Evolutionary conservation across 1,140 invertebrate genomes (phyloP).

Genomic region (Diabrotica virgifera): DNA sequence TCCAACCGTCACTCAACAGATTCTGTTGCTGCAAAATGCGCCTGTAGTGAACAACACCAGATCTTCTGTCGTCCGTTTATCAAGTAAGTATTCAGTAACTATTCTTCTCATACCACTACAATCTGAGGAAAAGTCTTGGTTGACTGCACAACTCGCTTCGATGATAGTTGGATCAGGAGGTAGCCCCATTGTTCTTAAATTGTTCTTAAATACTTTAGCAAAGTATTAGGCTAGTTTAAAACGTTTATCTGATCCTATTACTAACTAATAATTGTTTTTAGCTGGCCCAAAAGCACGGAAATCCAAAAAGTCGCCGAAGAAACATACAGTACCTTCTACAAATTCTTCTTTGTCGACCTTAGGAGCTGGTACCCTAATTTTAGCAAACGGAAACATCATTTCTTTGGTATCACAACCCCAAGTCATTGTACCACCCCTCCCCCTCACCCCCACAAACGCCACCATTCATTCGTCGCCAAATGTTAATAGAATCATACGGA

Average conservation of each 20-base stretch:
- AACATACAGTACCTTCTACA: slow-evolving; percentile 26
- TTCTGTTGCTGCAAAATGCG: neutral
- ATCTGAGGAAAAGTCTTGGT: too few species aligned
- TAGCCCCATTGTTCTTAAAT: too few species aligned
- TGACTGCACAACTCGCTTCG: neutral
- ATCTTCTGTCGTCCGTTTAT: neutral
- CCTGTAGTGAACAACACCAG: slow-evolving; percentile 4
- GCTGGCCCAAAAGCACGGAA: slow-evolving; percentile 21
- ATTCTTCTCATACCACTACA: too few species aligned
- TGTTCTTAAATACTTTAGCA: too few species aligned
- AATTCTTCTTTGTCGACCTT: slow-evolving; percentile 24
- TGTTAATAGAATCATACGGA: neutral
- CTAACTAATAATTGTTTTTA: slow-evolving; percentile 34
- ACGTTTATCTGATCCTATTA: slow-evolving; percentile 29
- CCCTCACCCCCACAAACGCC: slow-evolving; percentile 2
- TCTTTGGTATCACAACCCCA: slow-evolving; percentile 36
- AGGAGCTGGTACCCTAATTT: slow-evolving; percentile 40
- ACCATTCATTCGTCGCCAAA: neutral
- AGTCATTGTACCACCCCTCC: slow-evolving; percentile 16
- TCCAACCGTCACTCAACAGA: neutral
- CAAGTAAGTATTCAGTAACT: neutral
- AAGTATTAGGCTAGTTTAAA: slow-evolving; percentile 1
- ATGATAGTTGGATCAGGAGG: too few species aligned
- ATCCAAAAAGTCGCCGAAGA: too few species aligned
- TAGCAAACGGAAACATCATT: slow-evolving; percentile 40